These are phyloP conservation scores for Drosophila niveifrons DNA, from an alignment of 2,888 invertebrate species.

Conservation along the genomic window DNA sequence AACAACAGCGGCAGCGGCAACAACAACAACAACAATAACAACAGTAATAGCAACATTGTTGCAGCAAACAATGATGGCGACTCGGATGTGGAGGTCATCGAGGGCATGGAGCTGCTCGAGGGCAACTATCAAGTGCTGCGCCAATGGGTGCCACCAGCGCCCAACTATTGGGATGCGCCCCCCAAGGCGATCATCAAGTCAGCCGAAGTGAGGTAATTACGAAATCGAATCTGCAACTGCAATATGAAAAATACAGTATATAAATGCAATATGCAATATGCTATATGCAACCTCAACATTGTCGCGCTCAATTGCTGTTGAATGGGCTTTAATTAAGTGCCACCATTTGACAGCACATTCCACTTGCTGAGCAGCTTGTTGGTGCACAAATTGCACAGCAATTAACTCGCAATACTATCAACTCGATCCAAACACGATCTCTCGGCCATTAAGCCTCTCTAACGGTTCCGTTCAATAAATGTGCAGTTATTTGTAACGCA, in stretches of 20 bases:
- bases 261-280: not conserved
- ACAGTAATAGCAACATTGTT: conserved; percentile 68
- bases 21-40: conserved; percentile 56
- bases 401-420: conserved; percentile 55
- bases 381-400: conserved; percentile 75
- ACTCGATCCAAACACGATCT: conserved; percentile 25
- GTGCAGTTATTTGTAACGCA: conserved; percentile 77
- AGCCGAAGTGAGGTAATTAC: conserved; percentile 84
- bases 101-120: conserved; percentile 85
- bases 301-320: conserved; percentile 17
- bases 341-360: conserved; percentile 73
- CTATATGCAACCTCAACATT: conserved; percentile 6
- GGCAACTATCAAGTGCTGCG: conserved; percentile 85
- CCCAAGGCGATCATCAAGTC: conserved; percentile 85
- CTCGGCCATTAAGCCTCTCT: conserved; percentile 43
- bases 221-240: conserved; percentile 1
- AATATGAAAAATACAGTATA: not conserved
- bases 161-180: conserved; percentile 85
- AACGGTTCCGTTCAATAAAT: conserved; percentile 66
- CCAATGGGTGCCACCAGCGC: conserved; percentile 85
- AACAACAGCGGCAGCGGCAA: conserved; percentile 59
- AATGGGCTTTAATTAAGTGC: conserved; percentile 74
- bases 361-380: conserved; percentile 18
- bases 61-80: conserved; percentile 72
- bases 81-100: conserved; percentile 85